Evolutionary conservation across 2,113 vertebrate species (phyloP).

Genomic region (Stigmatopora argus): DNA sequence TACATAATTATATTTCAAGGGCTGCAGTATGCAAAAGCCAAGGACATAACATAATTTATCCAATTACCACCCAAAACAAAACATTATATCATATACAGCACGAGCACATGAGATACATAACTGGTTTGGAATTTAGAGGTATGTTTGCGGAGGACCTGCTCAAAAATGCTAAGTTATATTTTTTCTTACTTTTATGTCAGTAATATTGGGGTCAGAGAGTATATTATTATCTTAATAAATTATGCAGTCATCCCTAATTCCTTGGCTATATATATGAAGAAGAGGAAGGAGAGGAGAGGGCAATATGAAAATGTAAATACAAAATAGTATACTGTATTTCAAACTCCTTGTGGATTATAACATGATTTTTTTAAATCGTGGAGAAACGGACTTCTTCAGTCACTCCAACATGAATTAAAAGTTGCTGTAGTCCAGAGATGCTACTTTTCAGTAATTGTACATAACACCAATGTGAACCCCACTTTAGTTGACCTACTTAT

Average conservation of each 20-base stretch:
- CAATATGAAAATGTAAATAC: not conserved
- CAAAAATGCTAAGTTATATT: too few species aligned
- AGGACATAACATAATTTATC: constrained; percentile 1
- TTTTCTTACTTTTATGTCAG: too few species aligned
- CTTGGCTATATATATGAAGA: too few species aligned
- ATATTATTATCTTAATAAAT: not conserved
- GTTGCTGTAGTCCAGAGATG: constrained; percentile 59
- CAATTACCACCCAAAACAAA: constrained; percentile 5
- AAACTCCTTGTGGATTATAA: constrained; percentile 38
- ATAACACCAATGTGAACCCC: constrained; percentile 66
- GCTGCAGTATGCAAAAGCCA: constrained; percentile 25
- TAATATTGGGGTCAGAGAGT: too few species aligned
- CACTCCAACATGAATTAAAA: constrained; percentile 60
- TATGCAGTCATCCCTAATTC: constrained; percentile 9
- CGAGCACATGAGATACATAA: not conserved
- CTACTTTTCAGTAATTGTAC: constrained; percentile 70
- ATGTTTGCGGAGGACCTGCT: too few species aligned
- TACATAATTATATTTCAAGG: not conserved
- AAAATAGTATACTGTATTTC: constrained; percentile 27
- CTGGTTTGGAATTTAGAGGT: not conserved
- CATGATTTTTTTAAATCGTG: constrained; percentile 16
- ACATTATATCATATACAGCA: constrained; percentile 9
- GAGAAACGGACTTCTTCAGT: constrained; percentile 50
- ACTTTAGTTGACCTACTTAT: constrained; percentile 74
- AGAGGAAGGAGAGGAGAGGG: too few species aligned